Evolutionary conservation across 2,113 vertebrate genomes (phyloP).

Genomic region (Thryonomys swinderianus): DNA sequence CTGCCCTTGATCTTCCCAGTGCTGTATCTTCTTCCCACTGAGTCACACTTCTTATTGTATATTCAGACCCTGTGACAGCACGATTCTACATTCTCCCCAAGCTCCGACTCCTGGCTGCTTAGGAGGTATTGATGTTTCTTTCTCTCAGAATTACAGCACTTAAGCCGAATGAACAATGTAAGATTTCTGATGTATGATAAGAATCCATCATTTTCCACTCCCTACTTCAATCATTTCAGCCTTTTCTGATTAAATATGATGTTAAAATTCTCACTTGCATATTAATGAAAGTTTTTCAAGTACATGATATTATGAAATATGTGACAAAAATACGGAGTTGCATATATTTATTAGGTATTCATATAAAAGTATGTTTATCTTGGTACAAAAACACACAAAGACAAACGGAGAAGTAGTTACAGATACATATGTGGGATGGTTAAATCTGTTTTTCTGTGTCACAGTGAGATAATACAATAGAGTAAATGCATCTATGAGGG

Average conservation of each 20-base stretch:
- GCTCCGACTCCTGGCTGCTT: background rate
- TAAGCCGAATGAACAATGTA: background rate
- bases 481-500: background rate
- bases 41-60: background rate
- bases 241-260: background rate
- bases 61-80: background rate
- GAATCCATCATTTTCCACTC: background rate
- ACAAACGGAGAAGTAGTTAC: background rate
- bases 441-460: background rate
- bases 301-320: slow-evolving; percentile 6
- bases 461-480: background rate
- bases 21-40: background rate
- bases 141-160: background rate
- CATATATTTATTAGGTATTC: background rate
- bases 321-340: background rate
- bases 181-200: background rate
- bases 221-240: background rate
- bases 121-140: background rate
- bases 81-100: background rate
- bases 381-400: background rate
- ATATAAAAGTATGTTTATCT: background rate
- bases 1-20: background rate
- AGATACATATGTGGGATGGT: background rate
- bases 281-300: slow-evolving; percentile 1
- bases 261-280: background rate